phyloP scores from a whole-genome alignment of 2,888 invertebrate genomes.

The Meloe dianella region DNA sequence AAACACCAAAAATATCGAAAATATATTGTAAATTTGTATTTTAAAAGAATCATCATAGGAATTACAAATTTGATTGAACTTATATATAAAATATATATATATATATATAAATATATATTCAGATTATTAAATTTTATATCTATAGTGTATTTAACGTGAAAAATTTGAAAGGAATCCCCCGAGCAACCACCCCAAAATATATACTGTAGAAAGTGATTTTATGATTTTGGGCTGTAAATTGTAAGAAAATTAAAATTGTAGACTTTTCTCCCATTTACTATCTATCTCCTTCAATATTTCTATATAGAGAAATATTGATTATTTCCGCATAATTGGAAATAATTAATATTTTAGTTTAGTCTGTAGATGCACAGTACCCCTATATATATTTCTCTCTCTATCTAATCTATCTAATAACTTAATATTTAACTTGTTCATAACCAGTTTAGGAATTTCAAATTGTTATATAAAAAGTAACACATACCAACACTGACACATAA shows the following conservation, averaged over 20 bases:
- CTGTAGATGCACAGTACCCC: slow-evolving; percentile 50
- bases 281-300: background rate
- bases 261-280: background rate
- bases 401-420: background rate
- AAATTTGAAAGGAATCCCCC: slow-evolving; percentile 36
- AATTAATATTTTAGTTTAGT: slow-evolving; percentile 41
- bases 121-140: slow-evolving; percentile 52
- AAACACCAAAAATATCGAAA: slow-evolving; percentile 54
- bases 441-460: slow-evolving; percentile 50
- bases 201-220: slow-evolving; percentile 45
- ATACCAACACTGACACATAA: background rate
- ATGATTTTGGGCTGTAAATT: slow-evolving; percentile 47
- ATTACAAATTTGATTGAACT: slow-evolving; percentile 44
- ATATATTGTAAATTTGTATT: slow-evolving; percentile 53
- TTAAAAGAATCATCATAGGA: slow-evolving; percentile 36
- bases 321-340: slow-evolving; percentile 35
- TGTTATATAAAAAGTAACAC: slow-evolving; percentile 40
- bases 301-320: slow-evolving; percentile 34
- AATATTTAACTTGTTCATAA: slow-evolving; percentile 52
- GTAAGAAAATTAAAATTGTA: slow-evolving; percentile 15
- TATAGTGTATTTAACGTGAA: slow-evolving; percentile 48
- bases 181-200: slow-evolving; percentile 31
- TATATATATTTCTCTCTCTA: slow-evolving; percentile 37
- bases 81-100: slow-evolving; percentile 40
- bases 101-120: slow-evolving; percentile 51